Evolutionary conservation across 2,888 invertebrate species (phyloP).

Genomic region (Lypha dubia): DNA sequence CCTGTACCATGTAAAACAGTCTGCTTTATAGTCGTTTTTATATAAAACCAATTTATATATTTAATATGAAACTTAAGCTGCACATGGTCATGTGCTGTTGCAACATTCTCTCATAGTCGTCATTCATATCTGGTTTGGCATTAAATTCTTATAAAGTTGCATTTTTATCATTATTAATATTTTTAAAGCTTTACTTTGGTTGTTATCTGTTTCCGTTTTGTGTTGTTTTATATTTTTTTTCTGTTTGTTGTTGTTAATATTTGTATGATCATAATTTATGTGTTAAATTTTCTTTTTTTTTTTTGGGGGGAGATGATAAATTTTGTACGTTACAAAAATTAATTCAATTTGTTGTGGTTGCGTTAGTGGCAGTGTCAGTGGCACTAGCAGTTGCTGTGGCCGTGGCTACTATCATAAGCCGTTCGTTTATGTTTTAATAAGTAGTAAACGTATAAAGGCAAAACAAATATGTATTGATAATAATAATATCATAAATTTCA

Average conservation of each 20-base stretch:
- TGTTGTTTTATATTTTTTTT: constrained; percentile 11
- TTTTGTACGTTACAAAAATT: constrained; percentile 81
- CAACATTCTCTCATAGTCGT: constrained; percentile 13
- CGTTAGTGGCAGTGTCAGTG: constrained; percentile 74
- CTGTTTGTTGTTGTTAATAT: constrained; percentile 2
- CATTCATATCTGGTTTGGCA: constrained; percentile 28
- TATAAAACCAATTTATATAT: background rate
- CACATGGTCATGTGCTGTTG: background rate
- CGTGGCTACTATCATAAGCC: constrained; percentile 59
- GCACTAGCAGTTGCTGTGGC: constrained; percentile 34
- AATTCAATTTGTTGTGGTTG: constrained; percentile 82
- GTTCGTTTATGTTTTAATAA: constrained; percentile 55
- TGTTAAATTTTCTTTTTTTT: constrained; percentile 27
- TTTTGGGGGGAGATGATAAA: constrained; percentile 74
- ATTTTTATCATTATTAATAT: constrained; percentile 70
- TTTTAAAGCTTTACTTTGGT: constrained; percentile 60
- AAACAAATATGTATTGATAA: constrained; percentile 54
- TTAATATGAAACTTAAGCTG: constrained; percentile 12
- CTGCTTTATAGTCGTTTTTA: background rate
- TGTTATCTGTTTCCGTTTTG: background rate
- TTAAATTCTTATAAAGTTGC: constrained; percentile 22
- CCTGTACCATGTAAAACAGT: background rate
- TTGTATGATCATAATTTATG: constrained; percentile 70
- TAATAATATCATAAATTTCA: constrained; percentile 16
- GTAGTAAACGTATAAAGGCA: constrained; percentile 17